Evolutionary conservation across 2,113 vertebrate species (phyloP).

Genomic region (Hippocampus barbouri): DNA sequence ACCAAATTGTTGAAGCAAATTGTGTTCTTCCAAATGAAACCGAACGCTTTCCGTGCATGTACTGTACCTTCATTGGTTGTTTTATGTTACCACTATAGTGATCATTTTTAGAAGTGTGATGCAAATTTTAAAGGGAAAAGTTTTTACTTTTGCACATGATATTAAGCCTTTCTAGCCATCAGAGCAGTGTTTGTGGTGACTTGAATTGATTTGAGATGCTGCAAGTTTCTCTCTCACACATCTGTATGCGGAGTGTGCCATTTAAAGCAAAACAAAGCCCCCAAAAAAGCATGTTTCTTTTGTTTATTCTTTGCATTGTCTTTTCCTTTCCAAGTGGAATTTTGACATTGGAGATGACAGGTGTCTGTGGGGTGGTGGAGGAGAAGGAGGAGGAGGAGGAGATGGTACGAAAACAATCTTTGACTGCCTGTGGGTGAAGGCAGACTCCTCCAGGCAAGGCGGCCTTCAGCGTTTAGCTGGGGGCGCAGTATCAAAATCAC

Average conservation of each 20-base stretch:
- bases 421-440: conserved; percentile 72
- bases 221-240: conserved; percentile 44
- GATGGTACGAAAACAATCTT: conserved; percentile 69
- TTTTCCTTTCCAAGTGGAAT: conserved; percentile 62
- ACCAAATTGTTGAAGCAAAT: not conserved
- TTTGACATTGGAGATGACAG: conserved; percentile 74
- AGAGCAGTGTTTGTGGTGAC: conserved; percentile 19
- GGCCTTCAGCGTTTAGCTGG: conserved; percentile 76
- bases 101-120: not conserved
- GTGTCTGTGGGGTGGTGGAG: conserved; percentile 69
- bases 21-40: not conserved
- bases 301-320: conserved; percentile 71
- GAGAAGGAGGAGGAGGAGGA: conserved; percentile 34
- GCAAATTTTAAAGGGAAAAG: not conserved
- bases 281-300: conserved; percentile 65
- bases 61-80: not conserved
- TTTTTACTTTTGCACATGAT: not conserved
- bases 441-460: conserved; percentile 71
- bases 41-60: not conserved
- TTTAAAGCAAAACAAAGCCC: conserved; percentile 16
- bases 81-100: not conserved
- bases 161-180: not conserved
- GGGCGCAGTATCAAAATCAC: conserved; percentile 73
- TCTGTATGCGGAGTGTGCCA: conserved; percentile 65
- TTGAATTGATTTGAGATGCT: conserved; percentile 23